These are phyloP conservation scores for Laterallus jamaicensis DNA, from an alignment of 2,113 vertebrate genomes.

Conservation along the genomic window DNA sequence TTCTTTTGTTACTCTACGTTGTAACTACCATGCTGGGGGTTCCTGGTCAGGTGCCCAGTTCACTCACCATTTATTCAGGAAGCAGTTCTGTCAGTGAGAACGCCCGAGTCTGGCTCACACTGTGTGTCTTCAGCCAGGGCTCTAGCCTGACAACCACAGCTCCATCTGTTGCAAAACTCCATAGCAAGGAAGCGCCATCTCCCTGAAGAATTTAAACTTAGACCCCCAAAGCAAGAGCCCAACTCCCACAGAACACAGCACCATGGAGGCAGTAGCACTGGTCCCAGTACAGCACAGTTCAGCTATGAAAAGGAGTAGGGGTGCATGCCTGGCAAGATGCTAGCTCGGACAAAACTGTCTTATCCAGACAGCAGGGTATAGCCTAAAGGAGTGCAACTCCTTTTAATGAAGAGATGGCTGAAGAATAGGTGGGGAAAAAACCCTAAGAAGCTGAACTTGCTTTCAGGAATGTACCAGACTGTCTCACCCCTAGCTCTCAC, in stretches of 20 bases:
- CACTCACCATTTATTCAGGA: not conserved
- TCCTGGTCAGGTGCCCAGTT: not conserved
- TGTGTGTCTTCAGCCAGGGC: not conserved
- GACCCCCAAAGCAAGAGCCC: not conserved
- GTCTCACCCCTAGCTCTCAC: not conserved
- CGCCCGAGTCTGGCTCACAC: not conserved
- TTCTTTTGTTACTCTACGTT: not conserved
- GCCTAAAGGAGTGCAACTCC: not conserved
- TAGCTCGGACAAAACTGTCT: not conserved
- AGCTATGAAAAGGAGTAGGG: not conserved
- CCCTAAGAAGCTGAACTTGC: not conserved
- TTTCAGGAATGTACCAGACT: not conserved
- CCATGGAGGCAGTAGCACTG: not conserved
- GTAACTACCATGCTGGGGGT: not conserved
- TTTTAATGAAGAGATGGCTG: not conserved
- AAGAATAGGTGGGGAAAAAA: not conserved
- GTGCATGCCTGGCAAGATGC: not conserved
- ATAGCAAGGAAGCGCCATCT: not conserved
- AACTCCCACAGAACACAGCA: not conserved
- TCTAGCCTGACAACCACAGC: not conserved
- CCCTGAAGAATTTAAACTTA: not conserved
- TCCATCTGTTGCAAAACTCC: not conserved
- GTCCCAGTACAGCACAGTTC: not conserved
- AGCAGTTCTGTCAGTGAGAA: not conserved
- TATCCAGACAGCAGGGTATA: not conserved